These are phyloP conservation scores for Sakesphorus luctuosus DNA, from an alignment of 2,113 vertebrate genomes.

Conservation along the genomic window DNA sequence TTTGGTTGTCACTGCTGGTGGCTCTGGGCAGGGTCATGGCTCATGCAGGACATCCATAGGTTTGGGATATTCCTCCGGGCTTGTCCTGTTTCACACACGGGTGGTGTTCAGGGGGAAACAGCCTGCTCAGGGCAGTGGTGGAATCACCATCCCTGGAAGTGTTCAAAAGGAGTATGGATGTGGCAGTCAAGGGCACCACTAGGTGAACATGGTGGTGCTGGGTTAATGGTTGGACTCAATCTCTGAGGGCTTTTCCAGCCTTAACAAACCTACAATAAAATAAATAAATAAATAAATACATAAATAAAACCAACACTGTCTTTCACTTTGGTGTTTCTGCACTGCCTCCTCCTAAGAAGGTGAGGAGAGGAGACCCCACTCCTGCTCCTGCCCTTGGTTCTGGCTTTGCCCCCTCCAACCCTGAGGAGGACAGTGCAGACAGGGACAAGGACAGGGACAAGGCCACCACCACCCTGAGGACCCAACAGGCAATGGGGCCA, in stretches of 20 bases:
- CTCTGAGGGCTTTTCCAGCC: background rate
- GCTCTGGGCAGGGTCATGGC: background rate
- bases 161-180: background rate
- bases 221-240: background rate
- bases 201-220: background rate
- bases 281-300: background rate
- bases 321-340: background rate
- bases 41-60: background rate
- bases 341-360: accelerated
- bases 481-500: accelerated
- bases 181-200: background rate
- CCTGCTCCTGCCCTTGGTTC: accelerated
- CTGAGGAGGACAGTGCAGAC: background rate
- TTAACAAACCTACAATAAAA: background rate
- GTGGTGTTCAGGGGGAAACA: background rate
- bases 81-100: background rate
- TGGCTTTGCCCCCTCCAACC: background rate
- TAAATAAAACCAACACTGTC: accelerated
- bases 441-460: background rate
- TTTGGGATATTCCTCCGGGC: background rate
- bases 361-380: background rate
- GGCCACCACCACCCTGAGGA: background rate
- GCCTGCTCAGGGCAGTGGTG: background rate
- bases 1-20: background rate
- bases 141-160: background rate